Evolutionary conservation across 2,888 invertebrate genomes (phyloP), one percentile per base, ranked within the genome.

Genomic region (Hedychridium roseum): DNA sequence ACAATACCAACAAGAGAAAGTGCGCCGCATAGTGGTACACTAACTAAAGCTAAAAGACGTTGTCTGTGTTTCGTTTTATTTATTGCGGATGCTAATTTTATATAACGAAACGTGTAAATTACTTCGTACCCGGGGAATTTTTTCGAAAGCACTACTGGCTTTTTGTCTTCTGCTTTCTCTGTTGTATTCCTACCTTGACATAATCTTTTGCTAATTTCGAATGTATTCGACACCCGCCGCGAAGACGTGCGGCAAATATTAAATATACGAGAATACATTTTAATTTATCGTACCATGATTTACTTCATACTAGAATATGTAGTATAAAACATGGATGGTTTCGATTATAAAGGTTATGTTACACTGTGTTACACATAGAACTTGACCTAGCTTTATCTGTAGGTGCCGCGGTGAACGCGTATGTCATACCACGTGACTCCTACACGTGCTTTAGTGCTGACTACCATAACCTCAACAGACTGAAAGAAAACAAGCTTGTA

Each of bases 51-150:
- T 0, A 40, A 0, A 20, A 63, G 1, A 1, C 64, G 60, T 7
- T 41, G n/a, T 12, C 35, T 30, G 5, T 32, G 14, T 35, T 72
- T 72, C 2, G 37, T 0, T 35, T 17, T 12, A 43, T 68, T 70
- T 1, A 64, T 3, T 7, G 35, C 0, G 14, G 38, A 28, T 7
- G 41, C 16, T 2, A 14, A 4, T 16, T 12, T 44, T 3, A 66
- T 35, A 9, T 39, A 20, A 1, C 67, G 54, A 20, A 62, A 61
- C 1, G 21, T 37, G 23, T 64, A 72, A 3, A 72, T 40, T 36
- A 63, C 2, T 37, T 61, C 40, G 28, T 65, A 64, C 23, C 48
- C 66, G 2, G 64, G 64, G 50, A 48, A 69, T 20, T 31, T 51
- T 18, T 21, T 4, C 0, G 65, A 66, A 28, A 28, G n/a, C n/a